Percentiles rank a stretch among this genome's conserved stretches.
phyloP scores from a whole-genome alignment of 2,797 vertebrate genomes.

The Falco berigora region DNA sequence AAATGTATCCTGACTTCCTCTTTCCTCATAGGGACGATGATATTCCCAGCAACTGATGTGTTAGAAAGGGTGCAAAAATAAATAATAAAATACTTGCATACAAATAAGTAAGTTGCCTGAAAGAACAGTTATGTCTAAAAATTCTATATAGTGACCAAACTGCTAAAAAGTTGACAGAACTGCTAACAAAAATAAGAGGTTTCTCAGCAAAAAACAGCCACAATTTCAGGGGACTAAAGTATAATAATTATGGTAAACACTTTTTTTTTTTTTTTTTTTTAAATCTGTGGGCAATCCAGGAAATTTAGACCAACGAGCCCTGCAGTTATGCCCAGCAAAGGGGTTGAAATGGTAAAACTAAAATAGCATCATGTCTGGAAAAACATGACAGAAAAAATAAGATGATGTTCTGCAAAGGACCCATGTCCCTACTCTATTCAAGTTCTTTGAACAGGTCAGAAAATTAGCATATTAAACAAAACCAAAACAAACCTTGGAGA shows the following conservation, averaged over 20 bases:
- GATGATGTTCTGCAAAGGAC: not conserved
- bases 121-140: not conserved
- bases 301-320: not conserved
- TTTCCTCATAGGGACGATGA: not conserved
- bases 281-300: not conserved
- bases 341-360: not conserved
- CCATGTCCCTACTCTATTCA: not conserved
- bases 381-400: not conserved
- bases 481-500: not conserved
- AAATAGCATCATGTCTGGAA: not conserved
- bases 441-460: not conserved
- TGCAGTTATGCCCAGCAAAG: not conserved
- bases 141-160: not conserved
- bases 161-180: not conserved
- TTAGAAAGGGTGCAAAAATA: not conserved
- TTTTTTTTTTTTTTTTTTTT: not conserved
- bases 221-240: not conserved
- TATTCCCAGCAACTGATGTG: not conserved
- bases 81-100: not conserved
- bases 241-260: not conserved
- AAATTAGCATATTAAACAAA: not conserved
- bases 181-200: not conserved
- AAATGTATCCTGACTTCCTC: not conserved
- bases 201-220: not conserved
- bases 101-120: not conserved